Conservation (phyloP, 2,888 invertebrate genomes). For the Hemaris fuciformis region DNA sequence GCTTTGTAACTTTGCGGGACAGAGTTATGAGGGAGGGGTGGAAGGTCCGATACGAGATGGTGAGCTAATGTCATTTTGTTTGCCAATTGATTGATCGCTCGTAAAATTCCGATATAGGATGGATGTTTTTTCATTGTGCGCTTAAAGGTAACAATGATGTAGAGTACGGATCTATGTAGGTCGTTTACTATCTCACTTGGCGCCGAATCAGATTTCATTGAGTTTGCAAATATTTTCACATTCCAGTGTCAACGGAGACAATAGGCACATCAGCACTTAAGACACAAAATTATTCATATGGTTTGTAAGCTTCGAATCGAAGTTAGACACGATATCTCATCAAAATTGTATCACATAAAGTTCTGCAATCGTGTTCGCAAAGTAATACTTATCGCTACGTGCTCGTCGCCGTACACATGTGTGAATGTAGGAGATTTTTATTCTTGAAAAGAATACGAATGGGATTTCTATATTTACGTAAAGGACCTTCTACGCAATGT, state of each 20-base stretch:
- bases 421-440: not conserved
- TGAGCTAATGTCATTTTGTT: conserved; percentile 39
- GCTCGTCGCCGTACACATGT: not conserved
- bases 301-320: not conserved
- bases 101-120: conserved; percentile 28
- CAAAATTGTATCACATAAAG: not conserved
- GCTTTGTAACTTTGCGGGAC: conserved; percentile 1
- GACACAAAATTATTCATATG: not conserved
- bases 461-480: not conserved
- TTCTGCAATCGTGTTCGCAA: not conserved
- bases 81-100: conserved; percentile 41
- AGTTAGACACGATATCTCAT: not conserved
- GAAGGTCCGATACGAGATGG: conserved; percentile 27
- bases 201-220: not conserved
- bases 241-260: not conserved
- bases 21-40: conserved; percentile 18
- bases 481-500: not conserved
- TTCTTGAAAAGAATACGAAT: not conserved
- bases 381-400: not conserved
- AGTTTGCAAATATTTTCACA: not conserved
- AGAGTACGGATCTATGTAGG: not conserved
- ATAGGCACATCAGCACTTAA: not conserved
- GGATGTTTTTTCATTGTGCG: conserved; percentile 11
- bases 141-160: not conserved
- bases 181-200: not conserved